A percentile compares a stretch with the other conserved stretches of the same genome.
phyloP scores from a whole-genome alignment of 2,888 invertebrate species.

The Ptychoptera albimana region DNA sequence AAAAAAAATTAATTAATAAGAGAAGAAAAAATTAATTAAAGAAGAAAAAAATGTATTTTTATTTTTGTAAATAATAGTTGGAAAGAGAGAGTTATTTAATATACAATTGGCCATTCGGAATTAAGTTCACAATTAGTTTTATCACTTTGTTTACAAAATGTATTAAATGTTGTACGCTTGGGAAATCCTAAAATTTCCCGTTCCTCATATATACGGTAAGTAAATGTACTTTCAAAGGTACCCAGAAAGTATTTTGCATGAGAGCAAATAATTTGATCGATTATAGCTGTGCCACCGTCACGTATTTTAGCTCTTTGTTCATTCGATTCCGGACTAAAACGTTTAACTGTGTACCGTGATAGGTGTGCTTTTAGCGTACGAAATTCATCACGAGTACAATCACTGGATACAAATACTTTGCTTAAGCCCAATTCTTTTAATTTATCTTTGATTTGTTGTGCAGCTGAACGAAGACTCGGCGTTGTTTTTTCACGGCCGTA shows the following conservation, averaged over 20 bases:
- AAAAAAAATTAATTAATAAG: too few species aligned
- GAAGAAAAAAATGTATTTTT: too few species aligned
- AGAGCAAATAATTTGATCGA: constrained; percentile 92
- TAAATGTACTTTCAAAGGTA: constrained; percentile 88
- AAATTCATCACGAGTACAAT: constrained; percentile 42
- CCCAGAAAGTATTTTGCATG: constrained; percentile 73
- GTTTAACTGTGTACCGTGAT: constrained; percentile 17
- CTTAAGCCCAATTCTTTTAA: constrained; percentile 39
- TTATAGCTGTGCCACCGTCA: constrained; percentile 80
- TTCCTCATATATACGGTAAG: constrained; percentile 94
- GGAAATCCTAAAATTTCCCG: constrained; percentile 85
- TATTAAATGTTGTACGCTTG: constrained; percentile 69
- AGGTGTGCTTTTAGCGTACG: constrained; percentile 23
- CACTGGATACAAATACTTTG: constrained; percentile 70
- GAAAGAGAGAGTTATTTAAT: too few species aligned
- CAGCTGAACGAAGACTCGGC: constrained; percentile 63
- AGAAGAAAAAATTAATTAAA: too few species aligned
- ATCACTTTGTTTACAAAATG: constrained; percentile 39
- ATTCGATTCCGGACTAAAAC: constrained; percentile 21
- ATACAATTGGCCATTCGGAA: constrained; percentile 58
- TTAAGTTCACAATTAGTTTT: constrained; percentile 50
- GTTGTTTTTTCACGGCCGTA: constrained; percentile 53
- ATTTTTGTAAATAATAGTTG: too few species aligned
- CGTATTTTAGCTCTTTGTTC: constrained; percentile 23
- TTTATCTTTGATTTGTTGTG: constrained; percentile 48